Percentiles rank a stretch among this genome's conserved stretches.
These are phyloP conservation scores for Tenthredo scrophulariae DNA, from an alignment of 2,888 invertebrate species.

Conservation along the genomic window DNA sequence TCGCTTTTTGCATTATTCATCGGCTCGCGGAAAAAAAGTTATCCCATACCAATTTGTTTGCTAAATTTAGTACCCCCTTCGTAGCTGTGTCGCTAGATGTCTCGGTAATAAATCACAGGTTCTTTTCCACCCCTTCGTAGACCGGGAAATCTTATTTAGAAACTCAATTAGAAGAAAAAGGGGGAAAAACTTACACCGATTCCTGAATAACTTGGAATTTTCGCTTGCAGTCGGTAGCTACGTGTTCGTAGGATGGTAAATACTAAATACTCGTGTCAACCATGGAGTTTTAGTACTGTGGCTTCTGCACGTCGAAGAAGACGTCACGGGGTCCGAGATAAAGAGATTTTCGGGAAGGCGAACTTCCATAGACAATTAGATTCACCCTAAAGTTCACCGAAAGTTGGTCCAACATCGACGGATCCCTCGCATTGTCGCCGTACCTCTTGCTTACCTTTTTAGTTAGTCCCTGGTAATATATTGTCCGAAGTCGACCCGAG, in stretches of 20 bases:
- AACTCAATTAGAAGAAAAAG: neutral
- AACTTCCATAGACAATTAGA: conserved; percentile 68
- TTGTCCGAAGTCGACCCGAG: conserved; percentile 12
- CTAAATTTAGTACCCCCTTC: conserved; percentile 40
- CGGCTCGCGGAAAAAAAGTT: conserved; percentile 23
- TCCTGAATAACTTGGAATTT: neutral
- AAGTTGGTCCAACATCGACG: conserved; percentile 70
- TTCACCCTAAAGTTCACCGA: conserved; percentile 66
- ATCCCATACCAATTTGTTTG: conserved; percentile 27
- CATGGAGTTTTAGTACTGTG: conserved; percentile 19
- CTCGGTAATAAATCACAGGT: neutral
- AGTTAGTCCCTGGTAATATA: conserved; percentile 2
- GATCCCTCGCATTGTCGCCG: conserved; percentile 54
- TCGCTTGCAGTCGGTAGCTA: neutral
- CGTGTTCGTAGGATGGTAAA: conserved; percentile 6
- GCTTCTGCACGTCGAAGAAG: conserved; percentile 57
- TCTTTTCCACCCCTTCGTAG: neutral
- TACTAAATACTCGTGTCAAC: conserved; percentile 30
- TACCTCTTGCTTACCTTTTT: conserved; percentile 24
- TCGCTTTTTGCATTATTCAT: conserved; percentile 48
- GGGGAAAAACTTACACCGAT: neutral
- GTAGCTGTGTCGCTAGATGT: neutral
- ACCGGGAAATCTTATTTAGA: conserved; percentile 2
- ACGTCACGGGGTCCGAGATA: conserved; percentile 63
- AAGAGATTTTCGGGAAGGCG: conserved; percentile 58